These are phyloP conservation scores for Theretra japonica DNA, from an alignment of 2,888 invertebrate genomes.

Conservation along the genomic window DNA sequence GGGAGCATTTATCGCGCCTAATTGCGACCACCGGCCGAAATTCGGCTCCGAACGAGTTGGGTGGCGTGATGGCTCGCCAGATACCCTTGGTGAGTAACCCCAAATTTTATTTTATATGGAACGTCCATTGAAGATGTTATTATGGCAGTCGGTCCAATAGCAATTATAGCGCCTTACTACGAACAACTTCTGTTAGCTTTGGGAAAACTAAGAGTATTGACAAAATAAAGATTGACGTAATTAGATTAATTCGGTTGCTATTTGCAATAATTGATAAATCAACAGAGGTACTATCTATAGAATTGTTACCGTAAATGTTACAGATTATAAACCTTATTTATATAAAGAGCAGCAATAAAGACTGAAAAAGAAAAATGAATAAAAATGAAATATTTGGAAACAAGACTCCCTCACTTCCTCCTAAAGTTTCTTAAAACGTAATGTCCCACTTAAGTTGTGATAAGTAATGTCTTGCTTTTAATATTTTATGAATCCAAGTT, in stretches of 20 bases:
- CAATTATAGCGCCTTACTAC: neutral
- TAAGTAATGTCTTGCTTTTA: neutral
- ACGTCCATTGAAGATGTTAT: neutral
- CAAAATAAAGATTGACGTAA: neutral
- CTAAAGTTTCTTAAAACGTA: neutral
- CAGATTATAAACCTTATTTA: too few species aligned
- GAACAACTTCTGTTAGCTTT: neutral
- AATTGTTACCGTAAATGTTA: too few species aligned
- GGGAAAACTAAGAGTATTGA: neutral
- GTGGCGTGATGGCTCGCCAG: conserved; percentile 67
- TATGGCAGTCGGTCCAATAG: neutral
- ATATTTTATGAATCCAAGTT: conserved; percentile 2
- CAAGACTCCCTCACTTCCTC: neutral
- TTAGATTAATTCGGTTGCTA: too few species aligned
- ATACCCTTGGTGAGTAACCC: conserved; percentile 55
- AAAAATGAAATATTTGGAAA: neutral
- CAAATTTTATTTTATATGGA: conserved; percentile 16
- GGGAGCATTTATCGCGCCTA: conserved; percentile 78
- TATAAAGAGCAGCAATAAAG: too few species aligned
- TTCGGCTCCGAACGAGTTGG: conserved; percentile 67
- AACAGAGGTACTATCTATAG: too few species aligned
- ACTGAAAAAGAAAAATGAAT: neutral
- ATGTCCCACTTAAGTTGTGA: neutral
- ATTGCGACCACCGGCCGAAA: conserved; percentile 78
- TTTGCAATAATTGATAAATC: too few species aligned